Evolutionary conservation across 2,888 invertebrate species (phyloP), one percentile per base, ranked within the genome.

Genomic region (Nemoura dubitans): DNA sequence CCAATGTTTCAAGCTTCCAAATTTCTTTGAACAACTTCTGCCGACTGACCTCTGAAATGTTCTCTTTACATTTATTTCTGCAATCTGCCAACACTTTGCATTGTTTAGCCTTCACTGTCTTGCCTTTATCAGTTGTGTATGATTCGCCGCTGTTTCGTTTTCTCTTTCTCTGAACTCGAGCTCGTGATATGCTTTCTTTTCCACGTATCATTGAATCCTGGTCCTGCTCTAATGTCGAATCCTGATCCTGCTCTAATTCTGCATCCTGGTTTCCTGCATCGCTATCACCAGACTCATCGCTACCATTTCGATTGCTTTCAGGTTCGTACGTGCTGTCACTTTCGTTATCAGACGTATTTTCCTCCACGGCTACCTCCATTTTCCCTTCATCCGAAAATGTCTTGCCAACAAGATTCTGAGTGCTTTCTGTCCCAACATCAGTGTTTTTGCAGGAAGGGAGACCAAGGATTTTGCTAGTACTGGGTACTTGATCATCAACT

Each of bases 81-180:
- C 80, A 80, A 29, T 80, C 26, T 25, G 16, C 26, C 29, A 80
- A 27, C 27, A 26, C 25, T 27, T 80, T 26, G 29, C 80, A 80
- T 80, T 25, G 21, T 27, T 29, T 80, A 25, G 80, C 28, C 21
- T 21, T 14, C 26, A 28, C 29, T 16, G 16, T 16, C 16, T 28
- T 80, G 28, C 80, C 80, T 80, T 76, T 80, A 29, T 26, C 80
- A 25, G 77, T 77, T 77, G 77, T 77, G 77, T 77, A 77, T 26
- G n/a, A 25, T 26, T 77, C 77, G 26, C 77, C 77, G 25, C 26
- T 77, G 77, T 77, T 77, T 77, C 77, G n/a, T 26, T 77, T 77
- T 77, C 26, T 77, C 77, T 77, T 77, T 77, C n/a, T 77, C 26
- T 77, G 25, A 77, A 26, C n/a, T 77, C 77, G n/a, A n/a, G n/a